These are phyloP conservation scores for Ranitomeya imitator DNA, from an alignment of 2,113 vertebrate species.

Conservation along the genomic window DNA sequence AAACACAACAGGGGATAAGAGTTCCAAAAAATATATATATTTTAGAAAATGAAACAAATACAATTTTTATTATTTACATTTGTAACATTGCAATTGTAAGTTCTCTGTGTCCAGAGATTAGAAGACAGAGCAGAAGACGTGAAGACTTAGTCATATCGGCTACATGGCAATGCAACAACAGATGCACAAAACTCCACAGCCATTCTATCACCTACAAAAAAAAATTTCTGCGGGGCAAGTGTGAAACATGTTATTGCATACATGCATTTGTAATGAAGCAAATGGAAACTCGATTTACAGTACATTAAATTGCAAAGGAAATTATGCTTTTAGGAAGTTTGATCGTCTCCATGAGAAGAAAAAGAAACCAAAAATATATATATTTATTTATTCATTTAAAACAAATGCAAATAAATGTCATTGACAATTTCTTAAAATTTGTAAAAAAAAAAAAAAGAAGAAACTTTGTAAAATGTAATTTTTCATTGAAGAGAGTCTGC, in stretches of 20 bases:
- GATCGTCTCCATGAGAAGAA: background rate
- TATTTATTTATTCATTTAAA: background rate
- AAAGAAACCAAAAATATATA: background rate
- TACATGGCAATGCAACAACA: conserved; percentile 7
- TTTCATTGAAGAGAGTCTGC: background rate
- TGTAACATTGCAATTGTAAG: background rate
- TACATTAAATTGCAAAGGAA: background rate
- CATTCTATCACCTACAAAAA: conserved; percentile 49
- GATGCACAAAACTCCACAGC: conserved; percentile 32
- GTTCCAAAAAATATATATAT: background rate
- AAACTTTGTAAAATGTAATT: background rate
- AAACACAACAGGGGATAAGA: no score
- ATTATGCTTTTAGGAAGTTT: background rate
- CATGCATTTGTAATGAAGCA: conserved; percentile 49
- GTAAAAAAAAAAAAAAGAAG: background rate
- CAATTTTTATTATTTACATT: background rate
- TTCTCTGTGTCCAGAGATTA: background rate
- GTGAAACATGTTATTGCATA: conserved; percentile 54
- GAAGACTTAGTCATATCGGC: background rate
- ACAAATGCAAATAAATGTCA: background rate
- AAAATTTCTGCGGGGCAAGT: conserved; percentile 49
- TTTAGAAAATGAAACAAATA: background rate
- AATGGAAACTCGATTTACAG: conserved; percentile 5
- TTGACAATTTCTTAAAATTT: background rate
- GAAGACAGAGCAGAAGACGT: background rate